Evolutionary conservation across 2,888 invertebrate genomes (phyloP), one percentile per base, ranked within the genome.

Genomic region (Prenolepis imparis): DNA sequence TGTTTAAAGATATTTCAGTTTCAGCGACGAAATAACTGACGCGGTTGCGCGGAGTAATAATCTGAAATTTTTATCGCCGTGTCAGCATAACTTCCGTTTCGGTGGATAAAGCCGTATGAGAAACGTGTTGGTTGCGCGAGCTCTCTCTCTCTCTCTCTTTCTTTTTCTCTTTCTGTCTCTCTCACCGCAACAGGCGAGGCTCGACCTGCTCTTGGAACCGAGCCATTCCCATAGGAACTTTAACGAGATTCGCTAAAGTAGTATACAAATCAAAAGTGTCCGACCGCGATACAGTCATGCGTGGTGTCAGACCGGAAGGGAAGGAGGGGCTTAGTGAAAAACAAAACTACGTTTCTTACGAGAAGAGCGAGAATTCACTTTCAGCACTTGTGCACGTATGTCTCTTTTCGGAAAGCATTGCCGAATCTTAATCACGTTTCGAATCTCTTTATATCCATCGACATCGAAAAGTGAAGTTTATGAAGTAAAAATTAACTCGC

Each of bases 221-320:
- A 72, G 80, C 73, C 73, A 73, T 80, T 80, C 61, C 61, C 36
- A 9, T 61, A 61, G 61, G 32, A 73, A 73, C 61, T 73, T 73
- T 73, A 80, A 73, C 73, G 80, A 80, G 73, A 59, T 44, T 6
- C 24, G 12, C 24, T 73, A 63, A 73, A 73, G 73, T 73, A 36
- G 70, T 12, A 44, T 73, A 52, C 80, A 73, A 80, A 80, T 80
- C 73, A 80, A 80, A 80, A 61, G 61, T 80, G 80, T 48, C 61
- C 36, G 36, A 36, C 18, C 59, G 21, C 44, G 67, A 67, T 11
- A 55, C 77, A 67, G 52, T 39, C 64, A 55, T 74, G 55, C 55
- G 61, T 59, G 73, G 63, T 61, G 61, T 44, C 15, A 70, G 36
- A 39, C n/a, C 61, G 52, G 12, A 32, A 3, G 28, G 6, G 36